Conservation (phyloP, 2,888 invertebrate species). For the Polyommatus iphigenia region DNA sequence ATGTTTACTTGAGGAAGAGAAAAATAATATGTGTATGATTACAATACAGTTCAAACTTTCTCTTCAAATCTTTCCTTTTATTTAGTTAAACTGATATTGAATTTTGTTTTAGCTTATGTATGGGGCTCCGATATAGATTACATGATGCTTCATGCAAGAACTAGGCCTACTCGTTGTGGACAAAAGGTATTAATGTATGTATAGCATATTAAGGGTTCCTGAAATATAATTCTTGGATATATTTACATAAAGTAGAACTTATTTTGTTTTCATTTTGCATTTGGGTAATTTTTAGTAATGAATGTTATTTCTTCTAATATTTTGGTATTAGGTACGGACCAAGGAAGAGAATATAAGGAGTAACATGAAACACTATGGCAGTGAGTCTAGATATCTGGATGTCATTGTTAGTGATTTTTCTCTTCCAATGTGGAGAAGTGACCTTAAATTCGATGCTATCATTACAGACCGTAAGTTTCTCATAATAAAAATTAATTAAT, state of each 20-base stretch:
- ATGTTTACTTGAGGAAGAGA: neutral
- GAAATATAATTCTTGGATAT: neutral
- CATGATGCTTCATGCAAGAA: conserved; percentile 93
- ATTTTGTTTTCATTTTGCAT: neutral
- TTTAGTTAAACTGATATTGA: neutral
- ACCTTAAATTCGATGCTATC: conserved; percentile 91
- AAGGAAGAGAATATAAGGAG: conserved; percentile 92
- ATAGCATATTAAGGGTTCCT: conserved; percentile 45
- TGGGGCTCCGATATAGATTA: conserved; percentile 97
- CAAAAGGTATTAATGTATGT: conserved; percentile 84
- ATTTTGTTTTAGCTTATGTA: conserved; percentile 81
- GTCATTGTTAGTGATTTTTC: conserved; percentile 96
- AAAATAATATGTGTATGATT: neutral
- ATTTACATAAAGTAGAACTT: neutral
- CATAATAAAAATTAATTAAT: neutral
- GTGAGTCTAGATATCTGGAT: conserved; percentile 88
- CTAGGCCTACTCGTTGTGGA: conserved; percentile 88
- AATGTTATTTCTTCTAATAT: neutral
- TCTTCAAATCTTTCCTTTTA: neutral
- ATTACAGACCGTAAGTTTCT: conserved; percentile 94
- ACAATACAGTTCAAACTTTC: neutral
- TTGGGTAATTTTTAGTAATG: neutral
- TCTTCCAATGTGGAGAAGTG: conserved; percentile 86
- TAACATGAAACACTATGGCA: conserved; percentile 94
- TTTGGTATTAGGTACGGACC: conserved; percentile 75